These are phyloP conservation scores for Bursaphelenchus okinawaensis DNA, from an alignment of 2,888 invertebrate genomes.

Conservation along the genomic window DNA sequence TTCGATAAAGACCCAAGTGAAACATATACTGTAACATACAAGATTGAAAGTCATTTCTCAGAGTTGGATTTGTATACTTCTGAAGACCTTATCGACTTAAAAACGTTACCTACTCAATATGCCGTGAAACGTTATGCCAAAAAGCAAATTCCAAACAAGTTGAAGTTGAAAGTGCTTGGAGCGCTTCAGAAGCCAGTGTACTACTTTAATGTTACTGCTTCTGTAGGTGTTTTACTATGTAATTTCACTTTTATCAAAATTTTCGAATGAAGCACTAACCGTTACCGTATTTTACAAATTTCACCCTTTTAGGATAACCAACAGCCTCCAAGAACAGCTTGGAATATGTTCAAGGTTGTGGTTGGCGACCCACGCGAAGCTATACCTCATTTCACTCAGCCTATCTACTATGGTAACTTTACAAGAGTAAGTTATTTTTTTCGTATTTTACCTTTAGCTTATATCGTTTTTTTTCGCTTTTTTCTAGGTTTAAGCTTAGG, in stretches of 20 bases:
- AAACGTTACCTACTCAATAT: slow-evolving; percentile 23
- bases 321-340: slow-evolving; percentile 21
- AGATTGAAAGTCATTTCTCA: slow-evolving; percentile 29
- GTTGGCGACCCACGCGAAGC: slow-evolving; percentile 21
- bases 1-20: slow-evolving; percentile 49
- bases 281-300: background rate
- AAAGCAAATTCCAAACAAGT: slow-evolving; percentile 23
- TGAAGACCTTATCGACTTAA: slow-evolving; percentile 6
- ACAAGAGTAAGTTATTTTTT: slow-evolving; percentile 21
- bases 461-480: no score
- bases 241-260: background rate
- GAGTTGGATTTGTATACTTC: slow-evolving; percentile 1
- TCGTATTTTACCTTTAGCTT: no score
- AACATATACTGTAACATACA: slow-evolving; percentile 36
- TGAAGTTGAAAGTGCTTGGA: slow-evolving; percentile 24
- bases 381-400: slow-evolving; percentile 24
- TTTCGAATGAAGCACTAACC: background rate
- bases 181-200: slow-evolving; percentile 16
- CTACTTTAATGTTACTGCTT: slow-evolving; percentile 31
- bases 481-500: no score
- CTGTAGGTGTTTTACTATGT: slow-evolving; percentile 7
- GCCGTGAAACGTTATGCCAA: slow-evolving; percentile 7
- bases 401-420: slow-evolving; percentile 34
- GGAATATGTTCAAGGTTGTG: slow-evolving; percentile 30
- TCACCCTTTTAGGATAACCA: slow-evolving; percentile 33